Evolutionary conservation across 2,797 vertebrate genomes (phyloP).

Genomic region (Scyliorhinus canicula): DNA sequence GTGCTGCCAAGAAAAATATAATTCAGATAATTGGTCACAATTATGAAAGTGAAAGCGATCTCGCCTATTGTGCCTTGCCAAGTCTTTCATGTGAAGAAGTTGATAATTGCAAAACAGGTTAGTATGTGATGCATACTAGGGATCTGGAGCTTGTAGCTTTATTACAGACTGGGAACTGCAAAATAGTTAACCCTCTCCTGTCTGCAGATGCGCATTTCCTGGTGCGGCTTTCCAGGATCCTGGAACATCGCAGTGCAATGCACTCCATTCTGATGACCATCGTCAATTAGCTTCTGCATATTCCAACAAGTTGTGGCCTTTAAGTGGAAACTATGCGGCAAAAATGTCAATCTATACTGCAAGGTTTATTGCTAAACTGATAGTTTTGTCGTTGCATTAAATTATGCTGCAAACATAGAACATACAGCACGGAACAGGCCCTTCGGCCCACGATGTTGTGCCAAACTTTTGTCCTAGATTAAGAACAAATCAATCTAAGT

Average conservation of each 20-base stretch:
- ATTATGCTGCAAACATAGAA: neutral
- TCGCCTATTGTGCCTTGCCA: neutral
- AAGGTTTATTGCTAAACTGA: neutral
- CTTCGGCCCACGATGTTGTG: too few relatives aligned
- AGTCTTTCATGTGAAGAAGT: neutral
- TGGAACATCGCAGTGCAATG: neutral
- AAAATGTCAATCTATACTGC: neutral
- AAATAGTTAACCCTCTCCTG: neutral
- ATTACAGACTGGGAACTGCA: neutral
- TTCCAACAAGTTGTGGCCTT: neutral
- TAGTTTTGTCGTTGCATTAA: neutral
- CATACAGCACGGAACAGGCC: too few relatives aligned
- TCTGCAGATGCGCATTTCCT: neutral
- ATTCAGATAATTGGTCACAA: slow-evolving; percentile 15
- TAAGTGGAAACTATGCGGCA: neutral
- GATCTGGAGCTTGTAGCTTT: neutral
- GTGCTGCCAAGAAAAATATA: slow-evolving; percentile 6
- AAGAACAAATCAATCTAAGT: too few relatives aligned
- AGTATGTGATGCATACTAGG: neutral
- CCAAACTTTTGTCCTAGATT: too few relatives aligned
- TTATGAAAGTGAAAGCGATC: slow-evolving; percentile 25
- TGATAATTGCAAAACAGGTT: neutral
- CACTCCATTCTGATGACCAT: neutral
- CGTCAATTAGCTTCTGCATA: too few relatives aligned
- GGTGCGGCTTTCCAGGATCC: neutral